Percentiles rank a stretch among this genome's conserved stretches.
Evolutionary conservation across 2,113 vertebrate species (phyloP).

Genomic region (Grallaria varia): DNA sequence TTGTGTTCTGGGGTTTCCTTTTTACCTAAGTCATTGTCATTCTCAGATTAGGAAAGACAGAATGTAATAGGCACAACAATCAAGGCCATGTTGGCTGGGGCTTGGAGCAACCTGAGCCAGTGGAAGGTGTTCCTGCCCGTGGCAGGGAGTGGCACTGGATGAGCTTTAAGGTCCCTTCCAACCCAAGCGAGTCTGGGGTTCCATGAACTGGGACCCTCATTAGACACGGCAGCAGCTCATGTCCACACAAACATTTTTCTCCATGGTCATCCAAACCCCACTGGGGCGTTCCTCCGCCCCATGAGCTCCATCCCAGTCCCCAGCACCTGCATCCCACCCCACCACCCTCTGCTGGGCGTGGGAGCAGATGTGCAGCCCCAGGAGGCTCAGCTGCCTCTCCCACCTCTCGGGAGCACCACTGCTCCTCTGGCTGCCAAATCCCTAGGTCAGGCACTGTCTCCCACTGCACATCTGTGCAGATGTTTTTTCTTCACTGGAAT

Average conservation of each 20-base stretch:
- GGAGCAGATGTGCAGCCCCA: not conserved
- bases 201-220: rapidly evolving
- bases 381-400: not conserved
- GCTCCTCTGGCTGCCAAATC: rapidly evolving
- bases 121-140: not conserved
- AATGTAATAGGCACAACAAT: not conserved
- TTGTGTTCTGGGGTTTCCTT: not conserved
- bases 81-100: not conserved
- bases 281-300: not conserved
- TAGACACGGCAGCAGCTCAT: rapidly evolving
- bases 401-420: rapidly evolving
- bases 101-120: rapidly evolving
- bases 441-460: not conserved
- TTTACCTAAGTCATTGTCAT: not conserved
- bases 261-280: not conserved
- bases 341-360: not conserved
- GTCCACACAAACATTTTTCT: rapidly evolving
- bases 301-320: not conserved
- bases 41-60: not conserved
- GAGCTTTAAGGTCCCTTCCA: not conserved
- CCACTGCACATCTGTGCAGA: not conserved
- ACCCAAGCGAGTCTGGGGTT: not conserved
- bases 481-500: not conserved
- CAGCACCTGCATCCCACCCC: not conserved
- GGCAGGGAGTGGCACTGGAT: not conserved